These are phyloP conservation scores for Strix uralensis DNA, from an alignment of 2,113 vertebrate genomes.

Conservation along the genomic window DNA sequence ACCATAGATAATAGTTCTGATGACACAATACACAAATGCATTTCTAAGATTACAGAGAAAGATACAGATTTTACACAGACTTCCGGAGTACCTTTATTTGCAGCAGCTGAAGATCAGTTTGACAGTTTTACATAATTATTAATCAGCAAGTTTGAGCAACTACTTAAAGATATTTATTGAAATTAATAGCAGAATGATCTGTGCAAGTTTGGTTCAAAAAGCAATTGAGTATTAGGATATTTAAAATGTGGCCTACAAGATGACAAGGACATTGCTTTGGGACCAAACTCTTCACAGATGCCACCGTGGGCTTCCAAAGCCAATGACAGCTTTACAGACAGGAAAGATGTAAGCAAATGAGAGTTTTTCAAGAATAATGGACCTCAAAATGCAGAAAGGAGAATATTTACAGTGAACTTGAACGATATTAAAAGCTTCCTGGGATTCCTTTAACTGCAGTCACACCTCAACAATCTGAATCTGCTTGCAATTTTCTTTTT, in stretches of 20 bases:
- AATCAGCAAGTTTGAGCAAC: neutral
- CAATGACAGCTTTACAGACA: neutral
- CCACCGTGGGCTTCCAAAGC: neutral
- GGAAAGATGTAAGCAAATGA: neutral
- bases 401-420: neutral
- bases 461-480: neutral
- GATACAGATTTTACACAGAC: neutral
- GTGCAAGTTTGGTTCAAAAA: neutral
- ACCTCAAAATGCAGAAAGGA: neutral
- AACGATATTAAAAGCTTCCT: neutral
- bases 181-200: neutral
- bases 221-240: neutral
- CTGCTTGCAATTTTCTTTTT: neutral
- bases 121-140: neutral
- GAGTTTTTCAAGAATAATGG: neutral
- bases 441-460: neutral
- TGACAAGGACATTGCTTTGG: neutral
- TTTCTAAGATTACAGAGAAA: neutral
- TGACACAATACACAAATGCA: neutral
- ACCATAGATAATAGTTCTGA: neutral
- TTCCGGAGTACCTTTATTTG: neutral
- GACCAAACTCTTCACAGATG: neutral
- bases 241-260: neutral
- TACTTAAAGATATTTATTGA: neutral
- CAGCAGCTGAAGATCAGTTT: neutral